phyloP scores from a whole-genome alignment of 2,113 vertebrate species.

The Paralichthys olivaceus region DNA sequence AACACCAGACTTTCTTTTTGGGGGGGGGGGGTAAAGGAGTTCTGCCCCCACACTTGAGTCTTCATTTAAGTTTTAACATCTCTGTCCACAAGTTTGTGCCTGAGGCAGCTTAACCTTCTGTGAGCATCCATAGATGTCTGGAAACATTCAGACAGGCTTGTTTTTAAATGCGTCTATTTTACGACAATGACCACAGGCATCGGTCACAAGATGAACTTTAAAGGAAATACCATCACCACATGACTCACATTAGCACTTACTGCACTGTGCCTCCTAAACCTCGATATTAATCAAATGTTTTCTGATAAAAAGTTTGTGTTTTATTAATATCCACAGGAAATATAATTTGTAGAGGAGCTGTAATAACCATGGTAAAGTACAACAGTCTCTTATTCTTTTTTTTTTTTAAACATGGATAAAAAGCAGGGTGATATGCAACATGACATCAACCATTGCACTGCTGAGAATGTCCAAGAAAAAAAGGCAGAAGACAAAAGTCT shows the following conservation, averaged over 20 bases:
- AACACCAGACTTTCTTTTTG: neutral
- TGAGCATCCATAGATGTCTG: slow-evolving; percentile 5
- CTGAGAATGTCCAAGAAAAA: slow-evolving; percentile 73
- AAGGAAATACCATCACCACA: slow-evolving; percentile 25
- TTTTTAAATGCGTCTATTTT: neutral
- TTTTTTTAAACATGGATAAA: slow-evolving; percentile 76
- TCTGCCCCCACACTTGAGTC: no score
- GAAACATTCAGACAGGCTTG: neutral
- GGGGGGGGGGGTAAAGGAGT: neutral
- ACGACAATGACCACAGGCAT: slow-evolving; percentile 15
- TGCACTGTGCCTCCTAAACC: neutral
- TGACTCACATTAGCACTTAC: slow-evolving; percentile 17
- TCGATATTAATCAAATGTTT: slow-evolving; percentile 3
- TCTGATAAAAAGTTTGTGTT: slow-evolving; percentile 81
- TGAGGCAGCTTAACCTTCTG: neutral
- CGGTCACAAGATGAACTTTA: slow-evolving; percentile 41
- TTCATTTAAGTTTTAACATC: neutral
- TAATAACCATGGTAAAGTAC: slow-evolving; percentile 83
- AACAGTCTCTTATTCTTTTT: slow-evolving; percentile 70
- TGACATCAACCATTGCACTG: slow-evolving; percentile 79
- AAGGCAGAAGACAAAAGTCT: slow-evolving; percentile 68
- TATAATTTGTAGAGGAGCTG: slow-evolving; percentile 76
- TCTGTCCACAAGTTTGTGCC: neutral
- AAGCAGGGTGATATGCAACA: slow-evolving; percentile 82
- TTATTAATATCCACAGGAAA: slow-evolving; percentile 91